phyloP scores from a whole-genome alignment of 2,888 invertebrate genomes.

The Azorinus chamasolen region DNA sequence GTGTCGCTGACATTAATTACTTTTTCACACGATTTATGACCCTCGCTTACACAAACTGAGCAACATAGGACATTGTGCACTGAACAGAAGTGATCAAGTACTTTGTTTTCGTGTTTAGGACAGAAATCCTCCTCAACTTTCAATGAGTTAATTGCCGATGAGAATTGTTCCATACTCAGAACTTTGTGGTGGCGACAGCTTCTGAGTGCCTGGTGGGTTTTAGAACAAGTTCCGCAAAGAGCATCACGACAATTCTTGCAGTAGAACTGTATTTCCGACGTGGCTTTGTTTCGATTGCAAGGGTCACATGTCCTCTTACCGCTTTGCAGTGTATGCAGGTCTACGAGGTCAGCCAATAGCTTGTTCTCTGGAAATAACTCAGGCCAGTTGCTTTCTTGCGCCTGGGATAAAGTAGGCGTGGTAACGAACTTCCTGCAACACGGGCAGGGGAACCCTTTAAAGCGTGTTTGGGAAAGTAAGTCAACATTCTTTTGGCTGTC shows the following conservation, averaged over 20 bases:
- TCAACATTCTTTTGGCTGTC: neutral
- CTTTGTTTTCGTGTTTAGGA: slow-evolving; percentile 55
- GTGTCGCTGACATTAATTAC: slow-evolving; percentile 61
- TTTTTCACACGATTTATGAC: slow-evolving; percentile 66
- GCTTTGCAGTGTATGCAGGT: slow-evolving; percentile 61
- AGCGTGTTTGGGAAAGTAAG: neutral
- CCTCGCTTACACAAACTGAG: slow-evolving; percentile 64
- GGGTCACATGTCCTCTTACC: slow-evolving; percentile 68
- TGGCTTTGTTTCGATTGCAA: slow-evolving; percentile 62
- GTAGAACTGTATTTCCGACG: slow-evolving; percentile 58
- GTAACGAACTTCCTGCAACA: slow-evolving; percentile 55
- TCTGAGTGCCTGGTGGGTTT: slow-evolving; percentile 67
- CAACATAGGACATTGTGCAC: slow-evolving; percentile 64
- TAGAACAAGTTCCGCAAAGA: slow-evolving; percentile 65
- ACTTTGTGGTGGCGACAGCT: slow-evolving; percentile 66
- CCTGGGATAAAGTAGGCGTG: slow-evolving; percentile 41
- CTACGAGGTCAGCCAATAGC: slow-evolving; percentile 63
- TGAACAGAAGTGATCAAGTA: slow-evolving; percentile 63
- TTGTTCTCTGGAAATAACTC: slow-evolving; percentile 69
- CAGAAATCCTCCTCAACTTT: slow-evolving; percentile 68
- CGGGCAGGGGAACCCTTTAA: slow-evolving; percentile 60
- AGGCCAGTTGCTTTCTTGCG: slow-evolving; percentile 61
- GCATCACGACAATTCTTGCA: slow-evolving; percentile 71
- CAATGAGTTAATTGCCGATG: slow-evolving; percentile 61
- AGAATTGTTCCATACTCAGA: slow-evolving; percentile 57